These are phyloP conservation scores for Phrynosoma blainvillii DNA, from an alignment of 2,113 vertebrate genomes.

Conservation along the genomic window DNA sequence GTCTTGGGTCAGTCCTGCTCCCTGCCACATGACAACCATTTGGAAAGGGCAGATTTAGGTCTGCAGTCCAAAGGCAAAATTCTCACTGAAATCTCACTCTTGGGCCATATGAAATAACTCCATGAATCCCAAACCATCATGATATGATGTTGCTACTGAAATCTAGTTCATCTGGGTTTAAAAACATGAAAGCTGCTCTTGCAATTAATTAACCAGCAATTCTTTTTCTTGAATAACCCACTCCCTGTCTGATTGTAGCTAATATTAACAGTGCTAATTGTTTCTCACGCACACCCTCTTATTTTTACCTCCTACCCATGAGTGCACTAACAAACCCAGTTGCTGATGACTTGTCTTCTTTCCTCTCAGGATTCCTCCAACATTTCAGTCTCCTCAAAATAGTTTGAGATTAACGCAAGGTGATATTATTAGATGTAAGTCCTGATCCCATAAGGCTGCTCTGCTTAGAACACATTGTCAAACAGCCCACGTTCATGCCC, in stretches of 20 bases:
- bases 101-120: not conserved
- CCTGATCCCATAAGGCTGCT: not conserved
- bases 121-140: too few species aligned
- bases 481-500: not conserved
- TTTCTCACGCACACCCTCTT: not conserved
- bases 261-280: slow-evolving; percentile 41
- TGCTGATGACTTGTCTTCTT: not conserved
- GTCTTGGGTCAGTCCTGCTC: too few species aligned
- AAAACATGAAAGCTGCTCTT: slow-evolving; percentile 11
- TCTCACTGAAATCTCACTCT: not conserved
- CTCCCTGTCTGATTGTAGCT: not conserved
- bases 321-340: not conserved
- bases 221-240: not conserved
- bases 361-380: not conserved
- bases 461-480: rapidly evolving
- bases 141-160: not conserved
- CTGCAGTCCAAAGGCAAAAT: not conserved
- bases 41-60: not conserved
- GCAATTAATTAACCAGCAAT: slow-evolving; percentile 12
- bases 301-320: not conserved
- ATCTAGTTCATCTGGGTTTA: slow-evolving; percentile 4
- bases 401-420: not conserved
- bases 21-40: too few species aligned
- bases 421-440: slow-evolving; percentile 42
- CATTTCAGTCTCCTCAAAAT: not conserved